phyloP scores from a whole-genome alignment of 2,888 invertebrate species.

The Helleia helle region DNA sequence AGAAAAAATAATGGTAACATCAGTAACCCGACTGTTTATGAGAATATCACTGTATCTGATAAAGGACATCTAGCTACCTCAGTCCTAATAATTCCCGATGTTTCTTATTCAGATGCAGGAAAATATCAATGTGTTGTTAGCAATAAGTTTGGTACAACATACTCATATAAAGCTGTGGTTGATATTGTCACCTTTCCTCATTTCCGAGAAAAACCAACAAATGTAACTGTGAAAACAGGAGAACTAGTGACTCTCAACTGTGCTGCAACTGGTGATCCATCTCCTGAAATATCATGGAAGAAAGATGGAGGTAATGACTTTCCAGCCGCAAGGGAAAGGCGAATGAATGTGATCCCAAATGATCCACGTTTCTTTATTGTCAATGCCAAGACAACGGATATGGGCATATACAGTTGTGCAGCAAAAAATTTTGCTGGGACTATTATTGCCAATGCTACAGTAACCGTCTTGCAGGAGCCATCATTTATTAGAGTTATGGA shows the following conservation, averaged over 20 bases:
- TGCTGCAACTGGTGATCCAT: conserved; percentile 90
- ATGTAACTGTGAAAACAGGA: conserved; percentile 89
- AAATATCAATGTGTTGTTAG: conserved; percentile 94
- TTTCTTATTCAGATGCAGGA: conserved; percentile 87
- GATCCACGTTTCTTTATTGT: conserved; percentile 95
- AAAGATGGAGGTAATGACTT: conserved; percentile 96
- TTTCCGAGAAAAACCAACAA: conserved; percentile 87
- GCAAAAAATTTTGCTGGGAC: conserved; percentile 93
- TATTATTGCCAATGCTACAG: conserved; percentile 88
- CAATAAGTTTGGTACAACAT: conserved; percentile 91
- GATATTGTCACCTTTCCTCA: conserved; percentile 91
- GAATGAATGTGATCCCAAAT: conserved; percentile 93
- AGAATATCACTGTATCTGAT: conserved; percentile 58
- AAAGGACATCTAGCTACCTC: conserved; percentile 80
- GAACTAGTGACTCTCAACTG: conserved; percentile 92
- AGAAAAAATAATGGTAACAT: conserved; percentile 84
- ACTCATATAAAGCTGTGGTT: conserved; percentile 89
- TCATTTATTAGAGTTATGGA: conserved; percentile 90
- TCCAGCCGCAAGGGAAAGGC: conserved; percentile 93
- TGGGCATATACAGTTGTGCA: conserved; percentile 94
- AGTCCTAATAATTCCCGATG: conserved; percentile 80
- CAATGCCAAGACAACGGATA: conserved; percentile 90
- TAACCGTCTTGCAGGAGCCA: conserved; percentile 90
- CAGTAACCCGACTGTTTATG: conserved; percentile 56
- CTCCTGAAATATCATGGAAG: conserved; percentile 91